Evolutionary conservation across 2,888 invertebrate genomes (phyloP).

Genomic region (Lymantria monacha): DNA sequence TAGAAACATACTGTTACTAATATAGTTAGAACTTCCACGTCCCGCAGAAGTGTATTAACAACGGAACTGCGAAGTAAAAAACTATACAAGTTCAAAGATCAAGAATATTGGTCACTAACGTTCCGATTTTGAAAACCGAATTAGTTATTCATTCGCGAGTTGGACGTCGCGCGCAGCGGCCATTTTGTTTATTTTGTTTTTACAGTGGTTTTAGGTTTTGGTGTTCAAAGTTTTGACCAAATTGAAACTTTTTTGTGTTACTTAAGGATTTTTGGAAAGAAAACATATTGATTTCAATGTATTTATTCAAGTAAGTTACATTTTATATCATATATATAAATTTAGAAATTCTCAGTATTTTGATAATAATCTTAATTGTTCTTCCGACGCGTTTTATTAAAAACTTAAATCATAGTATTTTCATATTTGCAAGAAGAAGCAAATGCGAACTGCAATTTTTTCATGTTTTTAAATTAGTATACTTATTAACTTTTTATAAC

Average conservation of each 20-base stretch:
- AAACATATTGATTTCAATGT: not conserved
- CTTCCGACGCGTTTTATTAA: not conserved
- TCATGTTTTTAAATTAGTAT: too few relatives aligned
- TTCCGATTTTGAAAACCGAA: constrained; percentile 71
- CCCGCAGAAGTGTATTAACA: constrained; percentile 24
- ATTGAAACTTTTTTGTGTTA: not conserved
- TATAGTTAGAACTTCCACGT: constrained; percentile 37
- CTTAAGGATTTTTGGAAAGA: not conserved
- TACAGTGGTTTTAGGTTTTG: not conserved
- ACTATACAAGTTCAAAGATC: constrained; percentile 42
- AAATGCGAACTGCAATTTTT: too few relatives aligned
- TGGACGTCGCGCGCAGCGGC: constrained; percentile 45
- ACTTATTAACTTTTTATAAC: too few relatives aligned
- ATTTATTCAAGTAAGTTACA: not conserved
- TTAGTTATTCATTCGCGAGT: constrained; percentile 70
- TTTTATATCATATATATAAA: not conserved
- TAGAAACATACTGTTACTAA: constrained; percentile 33
- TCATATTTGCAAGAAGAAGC: too few relatives aligned
- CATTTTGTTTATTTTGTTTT: constrained; percentile 46
- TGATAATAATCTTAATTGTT: not conserved
- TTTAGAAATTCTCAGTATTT: not conserved
- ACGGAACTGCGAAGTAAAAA: constrained; percentile 20
- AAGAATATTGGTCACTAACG: constrained; percentile 38
- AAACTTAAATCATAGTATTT: not conserved
- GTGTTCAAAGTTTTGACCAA: constrained; percentile 1